A percentile compares a stretch with the other conserved stretches of the same genome.
Conservation (phyloP, 2,888 invertebrate species). For the Stomorhina lunata region DNA sequence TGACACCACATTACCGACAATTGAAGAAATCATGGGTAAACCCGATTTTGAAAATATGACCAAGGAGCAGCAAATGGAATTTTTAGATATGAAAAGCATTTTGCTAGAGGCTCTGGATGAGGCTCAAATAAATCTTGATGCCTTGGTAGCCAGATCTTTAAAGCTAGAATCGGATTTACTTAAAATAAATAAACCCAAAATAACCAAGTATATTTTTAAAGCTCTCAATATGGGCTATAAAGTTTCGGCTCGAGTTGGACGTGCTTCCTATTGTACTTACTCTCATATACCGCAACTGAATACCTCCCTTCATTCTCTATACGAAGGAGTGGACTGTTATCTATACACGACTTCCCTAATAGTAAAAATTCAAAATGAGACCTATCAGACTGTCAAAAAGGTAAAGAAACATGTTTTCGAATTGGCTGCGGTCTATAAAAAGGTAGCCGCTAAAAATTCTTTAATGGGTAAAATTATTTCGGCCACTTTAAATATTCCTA, state of each 20-base stretch:
- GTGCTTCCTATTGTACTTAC: constrained; percentile 74
- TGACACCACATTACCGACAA: constrained; percentile 70
- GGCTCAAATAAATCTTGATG: constrained; percentile 70
- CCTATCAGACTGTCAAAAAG: constrained; percentile 70
- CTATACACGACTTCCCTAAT: constrained; percentile 69
- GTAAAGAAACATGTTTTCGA: constrained; percentile 69
- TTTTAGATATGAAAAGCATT: constrained; percentile 70
- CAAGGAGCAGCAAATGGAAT: constrained; percentile 68
- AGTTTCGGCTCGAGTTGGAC: constrained; percentile 67
- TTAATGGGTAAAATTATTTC: constrained; percentile 73
- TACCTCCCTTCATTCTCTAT: constrained; percentile 70
- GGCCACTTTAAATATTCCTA: constrained; percentile 70
- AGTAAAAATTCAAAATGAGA: constrained; percentile 70
- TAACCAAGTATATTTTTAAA: constrained; percentile 68
- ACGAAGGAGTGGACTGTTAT: constrained; percentile 73
- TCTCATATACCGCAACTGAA: constrained; percentile 73
- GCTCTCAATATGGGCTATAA: constrained; percentile 69
- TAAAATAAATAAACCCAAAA: constrained; percentile 72
- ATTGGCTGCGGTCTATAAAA: constrained; percentile 73
- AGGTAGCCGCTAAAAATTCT: constrained; percentile 71
- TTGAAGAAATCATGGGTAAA: constrained; percentile 69
- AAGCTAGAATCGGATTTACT: constrained; percentile 68
- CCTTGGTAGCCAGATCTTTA: constrained; percentile 69
- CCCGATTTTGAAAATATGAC: constrained; percentile 52
- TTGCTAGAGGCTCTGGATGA: constrained; percentile 73